Percentiles rank a stretch among this genome's conserved stretches.
Conservation (phyloP, 2,888 invertebrate species). For the Hedychridium roseum region DNA sequence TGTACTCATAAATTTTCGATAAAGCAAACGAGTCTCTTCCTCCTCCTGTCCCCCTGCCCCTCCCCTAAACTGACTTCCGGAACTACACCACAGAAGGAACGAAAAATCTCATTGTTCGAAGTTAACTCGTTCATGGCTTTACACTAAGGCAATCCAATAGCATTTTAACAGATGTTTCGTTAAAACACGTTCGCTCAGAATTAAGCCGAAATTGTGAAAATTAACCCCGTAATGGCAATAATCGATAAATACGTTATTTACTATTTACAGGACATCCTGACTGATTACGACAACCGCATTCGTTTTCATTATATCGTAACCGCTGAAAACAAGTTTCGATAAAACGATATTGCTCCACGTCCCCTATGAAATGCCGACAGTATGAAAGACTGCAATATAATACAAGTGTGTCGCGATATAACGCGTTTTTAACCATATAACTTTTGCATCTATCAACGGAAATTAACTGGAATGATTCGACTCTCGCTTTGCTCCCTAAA, state of each 20-base stretch:
- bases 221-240: too few species aligned
- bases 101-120: conserved; percentile 24
- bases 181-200: too few species aligned
- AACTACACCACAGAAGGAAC: conserved; percentile 26
- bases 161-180: too few species aligned
- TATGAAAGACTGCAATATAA: conserved; percentile 21
- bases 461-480: conserved; percentile 30
- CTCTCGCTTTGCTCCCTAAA: too few species aligned
- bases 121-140: conserved; percentile 23
- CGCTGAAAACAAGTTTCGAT: conserved; percentile 17
- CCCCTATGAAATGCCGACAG: conserved; percentile 16
- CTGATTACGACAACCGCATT: conserved; percentile 26
- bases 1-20: conserved; percentile 32
- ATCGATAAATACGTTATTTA: conserved; percentile 18
- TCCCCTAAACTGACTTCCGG: conserved; percentile 23
- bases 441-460: conserved; percentile 14
- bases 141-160: conserved; percentile 46
- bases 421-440: too few species aligned
- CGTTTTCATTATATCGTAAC: conserved; percentile 9
- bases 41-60: too few species aligned
- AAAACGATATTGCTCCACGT: conserved; percentile 17
- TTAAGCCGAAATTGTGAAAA: too few species aligned
- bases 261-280: conserved; percentile 24
- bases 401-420: too few species aligned
- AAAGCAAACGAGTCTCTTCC: conserved; percentile 36